Percentiles rank a stretch among this genome's conserved stretches.
Conservation (phyloP, 2,797 vertebrate genomes). For the Enteromius viviparus region DNA sequence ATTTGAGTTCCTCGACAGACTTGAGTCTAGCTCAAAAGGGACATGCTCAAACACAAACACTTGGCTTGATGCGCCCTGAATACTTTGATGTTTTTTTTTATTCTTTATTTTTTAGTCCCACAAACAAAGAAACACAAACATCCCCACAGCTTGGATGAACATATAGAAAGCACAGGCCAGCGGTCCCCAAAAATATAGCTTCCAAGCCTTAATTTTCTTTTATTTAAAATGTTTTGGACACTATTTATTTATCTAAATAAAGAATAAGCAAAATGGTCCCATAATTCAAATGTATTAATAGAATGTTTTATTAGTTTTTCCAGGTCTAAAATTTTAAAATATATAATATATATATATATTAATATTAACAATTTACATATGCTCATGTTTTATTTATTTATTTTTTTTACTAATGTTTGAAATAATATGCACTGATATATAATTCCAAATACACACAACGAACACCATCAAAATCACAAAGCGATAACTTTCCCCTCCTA, state of each 20-base stretch:
- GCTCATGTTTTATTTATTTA: too few relatives aligned
- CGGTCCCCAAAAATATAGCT: not conserved
- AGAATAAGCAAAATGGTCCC: not conserved
- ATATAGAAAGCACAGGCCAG: not conserved
- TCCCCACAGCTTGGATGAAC: not conserved
- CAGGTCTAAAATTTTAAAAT: not conserved
- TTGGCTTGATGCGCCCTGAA: not conserved
- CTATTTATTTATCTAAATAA: not conserved
- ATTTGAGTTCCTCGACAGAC: conserved; percentile 61
- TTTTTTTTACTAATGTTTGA: not conserved
- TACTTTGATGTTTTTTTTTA: conserved; percentile 8
- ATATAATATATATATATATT: not conserved
- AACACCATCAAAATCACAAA: not conserved
- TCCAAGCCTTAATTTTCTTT: not conserved
- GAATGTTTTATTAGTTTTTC: not conserved
- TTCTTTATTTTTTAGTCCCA: not conserved
- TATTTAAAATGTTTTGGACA: too few relatives aligned
- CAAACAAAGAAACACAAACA: conserved; percentile 25
- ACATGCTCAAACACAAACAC: conserved; percentile 31
- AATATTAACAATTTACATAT: not conserved
- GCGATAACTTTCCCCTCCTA: not conserved
- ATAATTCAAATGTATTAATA: not conserved
- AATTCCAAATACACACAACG: not conserved
- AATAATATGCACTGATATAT: not conserved
- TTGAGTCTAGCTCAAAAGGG: conserved; percentile 16